phyloP scores from a whole-genome alignment of 2,888 invertebrate species.

The Caenorhabditis zanzibari region DNA sequence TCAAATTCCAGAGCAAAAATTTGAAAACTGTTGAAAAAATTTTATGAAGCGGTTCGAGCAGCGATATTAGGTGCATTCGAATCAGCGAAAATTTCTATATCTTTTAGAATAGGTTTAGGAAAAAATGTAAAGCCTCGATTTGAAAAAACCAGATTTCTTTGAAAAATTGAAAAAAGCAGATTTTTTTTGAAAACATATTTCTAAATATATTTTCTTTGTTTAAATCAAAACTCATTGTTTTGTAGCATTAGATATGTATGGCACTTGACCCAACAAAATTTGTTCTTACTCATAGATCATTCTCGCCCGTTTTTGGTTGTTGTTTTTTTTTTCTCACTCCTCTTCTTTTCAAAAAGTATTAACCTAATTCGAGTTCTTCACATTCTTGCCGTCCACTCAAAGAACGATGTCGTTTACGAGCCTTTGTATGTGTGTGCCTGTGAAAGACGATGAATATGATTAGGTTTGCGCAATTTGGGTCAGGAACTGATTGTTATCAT shows the following conservation, averaged over 20 bases:
- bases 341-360: conserved; percentile 43
- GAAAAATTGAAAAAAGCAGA: too few species aligned
- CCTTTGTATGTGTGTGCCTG: conserved; percentile 18
- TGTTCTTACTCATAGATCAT: conserved; percentile 7
- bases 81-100: too few species aligned
- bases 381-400: conserved; percentile 28
- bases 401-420: conserved; percentile 51
- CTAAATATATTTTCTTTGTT: too few species aligned
- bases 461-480: conserved; percentile 43
- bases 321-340: conserved; percentile 14
- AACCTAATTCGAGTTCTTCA: conserved; percentile 51
- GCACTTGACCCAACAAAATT: conserved; percentile 48
- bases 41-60: too few species aligned
- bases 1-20: too few species aligned
- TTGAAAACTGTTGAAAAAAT: too few species aligned
- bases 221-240: conserved; percentile 21
- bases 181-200: too few species aligned
- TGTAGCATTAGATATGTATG: conserved; percentile 51
- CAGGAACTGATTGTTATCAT: conserved; percentile 51
- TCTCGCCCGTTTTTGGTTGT: background rate
- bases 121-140: too few species aligned
- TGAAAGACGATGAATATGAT: conserved; percentile 32
- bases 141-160: too few species aligned
- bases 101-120: too few species aligned
- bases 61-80: too few species aligned